These are phyloP conservation scores for Poeciliopsis paucimaculata DNA, from an alignment of 2,797 vertebrate genomes.

Conservation along the genomic window DNA sequence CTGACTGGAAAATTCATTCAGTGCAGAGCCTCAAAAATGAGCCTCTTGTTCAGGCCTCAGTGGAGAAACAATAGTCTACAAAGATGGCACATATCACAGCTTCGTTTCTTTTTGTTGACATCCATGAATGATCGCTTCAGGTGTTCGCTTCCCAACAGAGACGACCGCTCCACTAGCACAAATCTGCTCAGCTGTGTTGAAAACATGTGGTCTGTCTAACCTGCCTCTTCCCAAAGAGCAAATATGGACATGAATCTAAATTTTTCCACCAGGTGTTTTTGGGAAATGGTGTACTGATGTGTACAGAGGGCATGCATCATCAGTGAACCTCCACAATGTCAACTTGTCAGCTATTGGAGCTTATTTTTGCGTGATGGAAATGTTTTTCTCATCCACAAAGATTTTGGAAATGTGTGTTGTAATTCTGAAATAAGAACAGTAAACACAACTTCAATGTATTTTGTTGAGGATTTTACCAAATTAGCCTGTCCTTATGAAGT, in stretches of 20 bases:
- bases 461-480: background rate
- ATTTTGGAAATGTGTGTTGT: background rate
- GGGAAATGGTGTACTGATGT: conserved; percentile 24
- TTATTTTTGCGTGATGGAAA: conserved; percentile 25
- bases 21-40: conserved; percentile 37
- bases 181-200: conserved; percentile 38
- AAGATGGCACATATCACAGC: conserved; percentile 39
- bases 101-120: conserved; percentile 55
- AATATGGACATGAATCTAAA: conserved; percentile 37
- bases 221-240: conserved; percentile 34
- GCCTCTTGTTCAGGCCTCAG: conserved; percentile 30
- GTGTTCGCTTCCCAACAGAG: conserved; percentile 60
- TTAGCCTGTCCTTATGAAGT: background rate
- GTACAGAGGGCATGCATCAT: conserved; percentile 29
- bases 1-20: conserved; percentile 67
- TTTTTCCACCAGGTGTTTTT: conserved; percentile 63
- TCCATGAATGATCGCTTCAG: conserved; percentile 63
- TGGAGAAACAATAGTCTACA: conserved; percentile 54
- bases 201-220: conserved; percentile 47
- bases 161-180: conserved; percentile 29
- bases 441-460: background rate
- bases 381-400: conserved; percentile 9
- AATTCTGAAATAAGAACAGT: background rate
- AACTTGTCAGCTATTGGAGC: conserved; percentile 43
- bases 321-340: conserved; percentile 56